These are phyloP conservation scores for Halcyon badia DNA, from an alignment of 2,797 vertebrate species.

Conservation along the genomic window DNA sequence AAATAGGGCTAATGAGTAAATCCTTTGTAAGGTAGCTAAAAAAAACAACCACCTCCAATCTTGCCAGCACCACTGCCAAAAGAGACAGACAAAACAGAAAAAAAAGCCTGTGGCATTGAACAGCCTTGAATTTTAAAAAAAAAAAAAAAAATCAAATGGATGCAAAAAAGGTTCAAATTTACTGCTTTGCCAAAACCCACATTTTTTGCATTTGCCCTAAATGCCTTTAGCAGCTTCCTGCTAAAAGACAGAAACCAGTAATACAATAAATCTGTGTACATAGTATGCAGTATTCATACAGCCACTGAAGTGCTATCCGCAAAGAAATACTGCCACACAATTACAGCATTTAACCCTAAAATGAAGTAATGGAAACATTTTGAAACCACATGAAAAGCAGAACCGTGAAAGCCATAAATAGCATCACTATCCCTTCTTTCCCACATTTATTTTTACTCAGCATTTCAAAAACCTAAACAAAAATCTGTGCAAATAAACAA, in stretches of 20 bases:
- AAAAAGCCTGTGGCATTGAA: slow-evolving; percentile 36
- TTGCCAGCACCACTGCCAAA: slow-evolving; percentile 17
- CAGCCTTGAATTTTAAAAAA: background rate
- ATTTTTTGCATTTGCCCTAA: slow-evolving; percentile 11
- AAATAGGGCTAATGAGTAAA: slow-evolving; percentile 74
- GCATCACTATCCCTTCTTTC: background rate
- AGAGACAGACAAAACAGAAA: slow-evolving; percentile 42
- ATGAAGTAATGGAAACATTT: background rate
- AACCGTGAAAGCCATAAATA: background rate
- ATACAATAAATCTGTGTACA: background rate
- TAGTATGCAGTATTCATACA: background rate
- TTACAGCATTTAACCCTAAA: background rate
- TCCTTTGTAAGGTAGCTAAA: slow-evolving; percentile 64
- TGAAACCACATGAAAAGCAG: background rate
- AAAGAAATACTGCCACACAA: background rate
- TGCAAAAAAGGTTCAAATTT: slow-evolving; percentile 27
- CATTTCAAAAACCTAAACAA: background rate
- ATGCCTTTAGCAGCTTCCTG: background rate
- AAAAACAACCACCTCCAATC: slow-evolving; percentile 14
- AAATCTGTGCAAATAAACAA: background rate
- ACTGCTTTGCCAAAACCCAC: slow-evolving; percentile 11
- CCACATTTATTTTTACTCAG: background rate
- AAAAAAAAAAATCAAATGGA: background rate
- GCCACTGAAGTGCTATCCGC: background rate
- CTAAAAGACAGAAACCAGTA: background rate